phyloP scores from a whole-genome alignment of 2,797 vertebrate genomes.

The Sebastes taczanowskii region DNA sequence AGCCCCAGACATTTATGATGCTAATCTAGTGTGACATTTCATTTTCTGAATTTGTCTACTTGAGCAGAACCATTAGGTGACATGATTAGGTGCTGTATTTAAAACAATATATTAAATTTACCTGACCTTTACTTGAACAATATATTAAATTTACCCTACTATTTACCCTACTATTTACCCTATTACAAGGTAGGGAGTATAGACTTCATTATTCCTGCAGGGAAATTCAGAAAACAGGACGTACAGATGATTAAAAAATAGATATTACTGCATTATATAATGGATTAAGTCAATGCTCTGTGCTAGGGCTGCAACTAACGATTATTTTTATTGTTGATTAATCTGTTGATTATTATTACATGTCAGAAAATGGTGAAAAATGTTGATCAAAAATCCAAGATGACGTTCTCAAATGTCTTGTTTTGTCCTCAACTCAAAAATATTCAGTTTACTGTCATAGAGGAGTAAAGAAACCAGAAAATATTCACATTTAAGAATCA shows the following conservation, averaged over 20 bases:
- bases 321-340: no score
- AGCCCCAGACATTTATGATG: slow-evolving; percentile 2
- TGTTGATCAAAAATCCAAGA: no score
- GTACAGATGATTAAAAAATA: background rate
- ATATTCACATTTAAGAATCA: no score
- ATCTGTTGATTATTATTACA: no score
- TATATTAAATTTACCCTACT: slow-evolving; percentile 8
- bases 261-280: background rate
- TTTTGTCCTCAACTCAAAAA: no score
- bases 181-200: background rate
- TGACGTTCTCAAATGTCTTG: no score
- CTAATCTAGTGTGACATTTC: slow-evolving; percentile 47
- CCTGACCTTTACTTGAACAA: no score
- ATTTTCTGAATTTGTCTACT: slow-evolving; percentile 30
- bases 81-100: background rate
- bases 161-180: no score
- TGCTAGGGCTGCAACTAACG: no score
- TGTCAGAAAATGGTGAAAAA: no score
- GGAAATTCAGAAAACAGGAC: background rate
- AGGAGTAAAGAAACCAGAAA: no score
- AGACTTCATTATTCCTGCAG: slow-evolving; percentile 3
- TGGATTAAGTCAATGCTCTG: background rate
- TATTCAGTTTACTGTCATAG: no score
- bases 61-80: background rate
- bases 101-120: background rate